phyloP scores from a whole-genome alignment of 1,140 invertebrate genomes.

The Danaus melanippus region DNA sequence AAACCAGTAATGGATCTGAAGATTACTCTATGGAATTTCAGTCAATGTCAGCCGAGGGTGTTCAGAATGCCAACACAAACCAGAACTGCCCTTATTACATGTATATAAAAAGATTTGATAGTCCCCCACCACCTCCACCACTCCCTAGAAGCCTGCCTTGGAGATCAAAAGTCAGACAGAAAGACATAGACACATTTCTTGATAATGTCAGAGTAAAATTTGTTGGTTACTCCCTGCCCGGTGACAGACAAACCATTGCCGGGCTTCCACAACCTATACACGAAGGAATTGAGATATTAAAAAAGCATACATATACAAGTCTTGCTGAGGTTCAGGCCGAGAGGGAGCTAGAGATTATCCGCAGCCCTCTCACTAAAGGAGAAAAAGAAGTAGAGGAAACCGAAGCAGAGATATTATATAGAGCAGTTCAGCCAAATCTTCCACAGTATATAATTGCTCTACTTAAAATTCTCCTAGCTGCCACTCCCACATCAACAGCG shows the following conservation, averaged over 20 bases:
- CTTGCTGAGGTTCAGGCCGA: slow-evolving; percentile 87
- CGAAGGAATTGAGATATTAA: slow-evolving; percentile 93
- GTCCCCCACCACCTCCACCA: slow-evolving; percentile 70
- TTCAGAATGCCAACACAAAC: slow-evolving; percentile 44
- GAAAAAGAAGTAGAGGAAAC: slow-evolving; percentile 83
- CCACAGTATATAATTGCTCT: slow-evolving; percentile 98
- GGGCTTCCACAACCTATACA: slow-evolving; percentile 96
- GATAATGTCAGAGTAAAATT: slow-evolving; percentile 95
- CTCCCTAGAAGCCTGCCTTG: slow-evolving; percentile 85
- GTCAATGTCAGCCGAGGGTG: slow-evolving; percentile 46
- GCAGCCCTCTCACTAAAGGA: slow-evolving; percentile 83
- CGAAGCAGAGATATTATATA: slow-evolving; percentile 90
- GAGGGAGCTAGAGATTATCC: slow-evolving; percentile 86
- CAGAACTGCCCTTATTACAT: slow-evolving; percentile 58
- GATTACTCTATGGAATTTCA: slow-evolving; percentile 67
- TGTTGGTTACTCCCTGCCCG: slow-evolving; percentile 91
- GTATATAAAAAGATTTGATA: slow-evolving; percentile 64
- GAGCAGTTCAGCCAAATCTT: slow-evolving; percentile 92
- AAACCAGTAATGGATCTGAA: slow-evolving; percentile 69
- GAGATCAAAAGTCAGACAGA: slow-evolving; percentile 96
- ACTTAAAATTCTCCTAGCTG: slow-evolving; percentile 96
- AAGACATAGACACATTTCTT: slow-evolving; percentile 93
- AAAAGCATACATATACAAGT: slow-evolving; percentile 89
- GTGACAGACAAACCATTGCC: slow-evolving; percentile 89
- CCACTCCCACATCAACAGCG: slow-evolving; percentile 97